phyloP scores from a whole-genome alignment of 1,140 invertebrate genomes.

The Limonius californicus region DNA sequence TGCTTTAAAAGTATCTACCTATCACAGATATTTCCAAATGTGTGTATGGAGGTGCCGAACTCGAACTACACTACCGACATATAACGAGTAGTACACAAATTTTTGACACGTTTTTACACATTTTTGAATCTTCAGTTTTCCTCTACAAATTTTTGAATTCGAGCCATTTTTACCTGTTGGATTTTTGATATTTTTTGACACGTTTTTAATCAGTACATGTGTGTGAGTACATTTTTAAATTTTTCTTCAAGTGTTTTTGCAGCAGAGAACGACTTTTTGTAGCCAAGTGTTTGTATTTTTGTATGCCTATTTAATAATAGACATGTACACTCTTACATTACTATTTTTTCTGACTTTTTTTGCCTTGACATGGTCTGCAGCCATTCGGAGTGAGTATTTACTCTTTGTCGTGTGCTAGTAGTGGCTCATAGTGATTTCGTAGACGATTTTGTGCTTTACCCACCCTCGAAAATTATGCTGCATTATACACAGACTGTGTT shows the following conservation, averaged over 20 bases:
- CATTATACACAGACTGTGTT: not conserved
- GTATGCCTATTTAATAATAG: constrained; percentile 21
- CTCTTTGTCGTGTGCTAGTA: constrained; percentile 46
- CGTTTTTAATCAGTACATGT: constrained; percentile 46
- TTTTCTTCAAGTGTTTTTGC: constrained; percentile 48
- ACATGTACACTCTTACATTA: constrained; percentile 40
- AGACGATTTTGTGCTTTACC: constrained; percentile 32
- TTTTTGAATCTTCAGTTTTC: not conserved
- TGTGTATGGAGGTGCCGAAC: constrained; percentile 3
- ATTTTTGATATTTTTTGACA: constrained; percentile 22
- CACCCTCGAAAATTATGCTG: not conserved
- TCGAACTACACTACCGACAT: not conserved
- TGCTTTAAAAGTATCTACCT: not conserved
- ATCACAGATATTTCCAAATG: not conserved
- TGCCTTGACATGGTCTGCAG: constrained; percentile 47
- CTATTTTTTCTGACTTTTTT: constrained; percentile 48
- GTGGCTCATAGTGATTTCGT: constrained; percentile 37
- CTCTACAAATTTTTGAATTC: not conserved
- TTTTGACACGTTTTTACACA: constrained; percentile 6
- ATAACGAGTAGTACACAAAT: constrained; percentile 3
- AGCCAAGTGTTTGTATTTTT: constrained; percentile 30
- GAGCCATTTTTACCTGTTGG: constrained; percentile 1
- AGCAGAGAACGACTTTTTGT: constrained; percentile 43
- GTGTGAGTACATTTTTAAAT: constrained; percentile 45
- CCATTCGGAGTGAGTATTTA: constrained; percentile 47